These are phyloP conservation scores for Pedetes capensis DNA, from an alignment of 2,113 vertebrate species.

Conservation along the genomic window DNA sequence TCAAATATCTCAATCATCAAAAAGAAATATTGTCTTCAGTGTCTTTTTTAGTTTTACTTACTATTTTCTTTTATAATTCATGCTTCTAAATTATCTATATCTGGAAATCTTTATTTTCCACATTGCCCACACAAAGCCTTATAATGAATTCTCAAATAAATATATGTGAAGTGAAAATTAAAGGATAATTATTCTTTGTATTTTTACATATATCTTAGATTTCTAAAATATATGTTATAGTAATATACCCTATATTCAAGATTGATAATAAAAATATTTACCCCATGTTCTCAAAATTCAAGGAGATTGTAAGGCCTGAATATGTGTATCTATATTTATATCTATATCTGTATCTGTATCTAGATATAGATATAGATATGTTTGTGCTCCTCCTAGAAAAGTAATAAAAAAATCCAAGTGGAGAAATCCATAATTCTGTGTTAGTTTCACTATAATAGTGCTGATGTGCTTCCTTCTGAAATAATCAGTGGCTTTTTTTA, in stretches of 20 bases:
- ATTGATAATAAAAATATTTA: conserved; percentile 33
- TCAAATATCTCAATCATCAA: not conserved
- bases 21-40: not conserved
- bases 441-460: conserved; percentile 5
- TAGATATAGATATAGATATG: not conserved
- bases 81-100: not conserved
- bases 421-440: conserved; percentile 13
- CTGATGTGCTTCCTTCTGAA: conserved; percentile 54
- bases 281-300: not conserved
- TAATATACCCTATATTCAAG: not conserved
- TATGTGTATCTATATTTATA: not conserved
- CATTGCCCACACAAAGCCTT: not conserved
- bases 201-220: not conserved
- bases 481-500: conserved; percentile 56
- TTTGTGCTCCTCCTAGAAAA: not conserved
- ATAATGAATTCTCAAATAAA: conserved; percentile 2
- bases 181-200: not conserved
- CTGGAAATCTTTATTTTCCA: not conserved
- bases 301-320: not conserved
- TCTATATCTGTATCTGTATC: not conserved
- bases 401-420: not conserved
- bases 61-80: not conserved
- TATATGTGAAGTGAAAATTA: conserved; percentile 11
- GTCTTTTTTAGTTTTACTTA: not conserved
- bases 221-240: not conserved